Percentiles rank a stretch among this genome's conserved stretches.
Conservation (phyloP, 2,888 invertebrate genomes). For the Serripes groenlandicus region DNA sequence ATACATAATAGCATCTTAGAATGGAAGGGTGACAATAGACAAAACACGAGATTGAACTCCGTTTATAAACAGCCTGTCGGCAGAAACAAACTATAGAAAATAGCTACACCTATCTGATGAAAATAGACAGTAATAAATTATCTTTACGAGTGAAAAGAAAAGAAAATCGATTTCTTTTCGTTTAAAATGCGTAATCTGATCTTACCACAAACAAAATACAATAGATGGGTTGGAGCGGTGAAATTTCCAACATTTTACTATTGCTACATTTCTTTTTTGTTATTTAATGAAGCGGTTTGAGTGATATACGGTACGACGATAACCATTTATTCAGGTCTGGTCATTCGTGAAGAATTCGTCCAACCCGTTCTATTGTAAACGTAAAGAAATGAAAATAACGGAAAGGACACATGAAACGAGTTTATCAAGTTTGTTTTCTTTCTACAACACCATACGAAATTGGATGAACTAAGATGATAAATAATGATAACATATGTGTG, state of each 20-base stretch:
- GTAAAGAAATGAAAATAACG: slow-evolving; percentile 22
- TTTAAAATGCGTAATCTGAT: slow-evolving; percentile 15
- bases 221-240: slow-evolving; percentile 14
- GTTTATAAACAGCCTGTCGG: no score
- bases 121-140: slow-evolving; percentile 25
- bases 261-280: slow-evolving; percentile 28
- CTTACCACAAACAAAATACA: slow-evolving; percentile 26
- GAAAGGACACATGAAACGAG: neutral
- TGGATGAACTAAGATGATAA: slow-evolving; percentile 15
- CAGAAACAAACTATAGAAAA: no score
- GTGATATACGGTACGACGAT: slow-evolving; percentile 15
- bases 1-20: no score
- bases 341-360: slow-evolving; percentile 29
- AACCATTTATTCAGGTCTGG: slow-evolving; percentile 20
- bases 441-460: neutral
- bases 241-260: slow-evolving; percentile 12
- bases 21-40: no score
- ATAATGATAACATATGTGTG: slow-evolving; percentile 9
- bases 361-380: slow-evolving; percentile 27
- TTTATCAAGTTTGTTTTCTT: slow-evolving; percentile 11
- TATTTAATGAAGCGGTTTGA: slow-evolving; percentile 17
- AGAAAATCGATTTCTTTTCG: slow-evolving; percentile 26
- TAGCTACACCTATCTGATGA: slow-evolving; percentile 19
- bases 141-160: slow-evolving; percentile 23
- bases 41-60: no score